phyloP scores from a whole-genome alignment of 2,113 vertebrate genomes.

The Anseranas semipalmata region DNA sequence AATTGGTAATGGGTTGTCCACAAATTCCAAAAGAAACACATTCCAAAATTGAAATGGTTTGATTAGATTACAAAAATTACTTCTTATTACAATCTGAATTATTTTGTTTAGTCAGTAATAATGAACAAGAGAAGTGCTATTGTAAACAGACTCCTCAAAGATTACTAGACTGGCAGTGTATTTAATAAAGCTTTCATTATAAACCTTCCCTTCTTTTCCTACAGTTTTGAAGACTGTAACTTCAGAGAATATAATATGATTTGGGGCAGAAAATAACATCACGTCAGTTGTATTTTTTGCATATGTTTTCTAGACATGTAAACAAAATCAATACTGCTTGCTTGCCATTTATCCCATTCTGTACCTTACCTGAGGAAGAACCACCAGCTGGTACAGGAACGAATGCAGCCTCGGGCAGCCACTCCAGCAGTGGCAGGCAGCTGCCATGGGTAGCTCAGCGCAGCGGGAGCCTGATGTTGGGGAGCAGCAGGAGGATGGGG shows the following conservation, averaged over 20 bases:
- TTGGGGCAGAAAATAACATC: neutral
- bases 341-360: neutral
- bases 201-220: neutral
- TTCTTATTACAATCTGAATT: slow-evolving; percentile 6
- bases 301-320: neutral
- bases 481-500: neutral
- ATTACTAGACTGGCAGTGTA: neutral
- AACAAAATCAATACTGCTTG: neutral
- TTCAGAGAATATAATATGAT: neutral
- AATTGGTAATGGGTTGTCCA: neutral
- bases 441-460: neutral
- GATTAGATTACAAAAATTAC: slow-evolving; percentile 21
- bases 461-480: rapidly evolving
- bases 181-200: neutral
- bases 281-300: neutral
- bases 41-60: neutral
- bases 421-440: neutral
- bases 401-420: neutral
- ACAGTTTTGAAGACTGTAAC: neutral
- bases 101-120: neutral
- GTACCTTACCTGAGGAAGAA: neutral
- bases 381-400: neutral
- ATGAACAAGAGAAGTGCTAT: neutral
- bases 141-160: neutral
- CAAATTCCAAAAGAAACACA: neutral